Percentiles rank a stretch among this genome's conserved stretches.
Conservation (phyloP, 2,888 invertebrate genomes). For the Thereva unica region DNA sequence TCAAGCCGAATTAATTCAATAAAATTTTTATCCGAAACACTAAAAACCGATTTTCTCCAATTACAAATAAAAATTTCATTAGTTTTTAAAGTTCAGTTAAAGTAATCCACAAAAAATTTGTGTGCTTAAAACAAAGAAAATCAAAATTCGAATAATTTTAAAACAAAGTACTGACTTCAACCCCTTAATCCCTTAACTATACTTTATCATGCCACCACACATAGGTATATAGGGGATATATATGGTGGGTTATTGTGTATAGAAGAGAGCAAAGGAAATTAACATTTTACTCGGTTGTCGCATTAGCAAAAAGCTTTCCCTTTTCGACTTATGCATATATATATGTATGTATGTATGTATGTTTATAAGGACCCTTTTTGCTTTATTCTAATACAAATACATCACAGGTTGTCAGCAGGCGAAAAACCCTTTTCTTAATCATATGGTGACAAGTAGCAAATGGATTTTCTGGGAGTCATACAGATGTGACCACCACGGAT, state of each 20-base stretch:
- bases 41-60: no score
- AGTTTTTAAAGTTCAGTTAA: no score
- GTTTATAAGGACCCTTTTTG: slow-evolving; percentile 23
- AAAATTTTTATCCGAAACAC: no score
- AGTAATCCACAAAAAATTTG: no score
- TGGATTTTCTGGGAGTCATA: slow-evolving; percentile 47
- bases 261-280: slow-evolving; percentile 38
- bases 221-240: no score
- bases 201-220: background rate
- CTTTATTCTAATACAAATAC: slow-evolving; percentile 44
- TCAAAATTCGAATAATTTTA: slow-evolving; percentile 24
- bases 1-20: no score
- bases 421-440: slow-evolving; percentile 48
- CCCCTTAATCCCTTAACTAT: slow-evolving; percentile 31
- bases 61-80: no score
- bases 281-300: slow-evolving; percentile 43
- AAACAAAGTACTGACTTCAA: slow-evolving; percentile 23
- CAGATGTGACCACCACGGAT: slow-evolving; percentile 40
- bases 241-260: no score
- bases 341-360: background rate
- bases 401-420: slow-evolving; percentile 47
- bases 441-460: slow-evolving; percentile 48
- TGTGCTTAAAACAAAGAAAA: background rate
- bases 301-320: slow-evolving; percentile 40
- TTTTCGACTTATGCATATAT: slow-evolving; percentile 19